Evolutionary conservation across 35 echinoderm and acorn worm species (phyloP).

Genomic region (Acanthaster planci): DNA sequence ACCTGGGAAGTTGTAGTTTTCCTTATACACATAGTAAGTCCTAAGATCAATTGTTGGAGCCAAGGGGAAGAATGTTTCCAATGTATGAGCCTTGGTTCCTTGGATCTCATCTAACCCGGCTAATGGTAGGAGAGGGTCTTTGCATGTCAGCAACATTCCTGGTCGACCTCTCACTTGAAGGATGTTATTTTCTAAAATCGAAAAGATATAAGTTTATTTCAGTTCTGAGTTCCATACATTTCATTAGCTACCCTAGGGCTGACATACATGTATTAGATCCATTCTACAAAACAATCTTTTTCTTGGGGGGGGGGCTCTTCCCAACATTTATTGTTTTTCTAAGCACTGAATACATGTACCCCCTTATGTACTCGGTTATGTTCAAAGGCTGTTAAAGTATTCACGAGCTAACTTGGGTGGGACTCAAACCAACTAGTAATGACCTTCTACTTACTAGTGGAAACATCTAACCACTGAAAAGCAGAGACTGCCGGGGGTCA

Average conservation of each 20-base stretch:
- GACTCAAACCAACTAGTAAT: no score
- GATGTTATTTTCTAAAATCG: constrained; percentile 44
- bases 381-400: no score
- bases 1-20: constrained; percentile 71
- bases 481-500: no score
- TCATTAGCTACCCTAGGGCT: no score
- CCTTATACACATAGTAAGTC: constrained; percentile 58
- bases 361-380: no score
- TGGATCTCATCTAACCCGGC: constrained; percentile 58
- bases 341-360: no score
- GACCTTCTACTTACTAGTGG: no score
- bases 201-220: neutral
- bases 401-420: no score
- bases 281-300: neutral
- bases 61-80: constrained; percentile 69
- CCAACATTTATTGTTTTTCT: no score
- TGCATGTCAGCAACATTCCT: constrained; percentile 58
- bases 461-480: no score
- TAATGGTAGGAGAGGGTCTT: constrained; percentile 41
- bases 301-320: no score
- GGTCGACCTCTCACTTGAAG: constrained; percentile 62
- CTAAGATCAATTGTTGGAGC: constrained; percentile 71
- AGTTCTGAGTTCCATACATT: neutral
- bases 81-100: constrained; percentile 29
- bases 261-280: no score